Base-by-base conservation (phyloP, 2,797 vertebrate species). In the Crocidura indochinensis region DNA sequence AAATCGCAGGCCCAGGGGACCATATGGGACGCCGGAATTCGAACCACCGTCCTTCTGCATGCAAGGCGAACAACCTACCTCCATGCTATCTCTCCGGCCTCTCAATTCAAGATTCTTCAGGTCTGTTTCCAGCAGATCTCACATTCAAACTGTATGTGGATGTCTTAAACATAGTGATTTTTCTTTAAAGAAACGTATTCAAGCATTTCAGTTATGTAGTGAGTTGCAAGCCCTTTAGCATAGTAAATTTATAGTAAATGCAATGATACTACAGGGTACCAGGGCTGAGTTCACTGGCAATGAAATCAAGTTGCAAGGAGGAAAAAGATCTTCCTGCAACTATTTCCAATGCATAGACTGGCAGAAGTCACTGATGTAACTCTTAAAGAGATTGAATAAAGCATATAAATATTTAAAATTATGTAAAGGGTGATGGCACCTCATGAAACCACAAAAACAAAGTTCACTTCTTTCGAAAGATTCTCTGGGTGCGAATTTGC, bases 131-230 rank as follows among this genome's bases (percentile, higher is more conserved):
- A 83, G 26, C 38, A 64, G 3, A 53, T 82, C 44, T 81, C 56
- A 72, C 44, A 77, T 80, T 84, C 44, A 87, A 84, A 31, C 64
- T 47, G 0, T 73, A 56, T 80, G 44, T 90, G 15, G 11, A 11
- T 38, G 11, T 94, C 84, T 91, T 75, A 65, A 90, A 65, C 31
- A 64, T 69, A 77, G 51, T 87, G 49, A 72, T 77, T 84, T 80
- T 91, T 87, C 8, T 44, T 79, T 69, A 75, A 77, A 83, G 11
- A 65, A 65, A 75, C 26, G 81, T 91, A 80, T 31, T 87, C 51
- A 60, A 22, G 29, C 68, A 84, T 31, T 67, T 77, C 29, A 62
- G 15, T 92, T 88, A 88, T 78, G 27, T 47, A 38, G 84, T 94
- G 62, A 53, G 67, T 94, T 73, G 44, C n/a, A 84, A 62, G 38